Percentiles rank a stretch among this genome's conserved stretches.
Conservation (phyloP, 2,113 vertebrate species). For the Cyrtonyx montezumae region DNA sequence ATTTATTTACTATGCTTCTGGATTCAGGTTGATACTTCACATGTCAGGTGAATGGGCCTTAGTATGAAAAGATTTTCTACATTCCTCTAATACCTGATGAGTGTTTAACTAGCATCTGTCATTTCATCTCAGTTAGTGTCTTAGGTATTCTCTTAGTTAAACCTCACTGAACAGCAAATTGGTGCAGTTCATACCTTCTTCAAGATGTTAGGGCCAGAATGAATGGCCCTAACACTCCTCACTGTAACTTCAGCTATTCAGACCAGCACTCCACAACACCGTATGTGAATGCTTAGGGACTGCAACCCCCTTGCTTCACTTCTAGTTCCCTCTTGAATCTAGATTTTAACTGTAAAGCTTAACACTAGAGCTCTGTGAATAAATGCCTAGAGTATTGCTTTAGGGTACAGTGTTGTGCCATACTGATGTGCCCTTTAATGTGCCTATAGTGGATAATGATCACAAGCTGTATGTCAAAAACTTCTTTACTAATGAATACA, state of each 20-base stretch:
- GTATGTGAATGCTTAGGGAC: background rate
- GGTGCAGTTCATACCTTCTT: background rate
- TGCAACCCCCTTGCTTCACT: background rate
- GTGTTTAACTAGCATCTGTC: background rate
- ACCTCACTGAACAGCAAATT: background rate
- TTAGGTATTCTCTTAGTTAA: background rate
- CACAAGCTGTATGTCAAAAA: background rate
- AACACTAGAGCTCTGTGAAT: background rate
- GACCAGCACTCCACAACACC: background rate
- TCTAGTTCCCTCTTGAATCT: background rate
- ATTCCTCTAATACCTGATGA: background rate
- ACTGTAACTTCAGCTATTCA: background rate
- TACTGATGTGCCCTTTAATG: background rate
- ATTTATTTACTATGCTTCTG: background rate
- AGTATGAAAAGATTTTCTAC: background rate
- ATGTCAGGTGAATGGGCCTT: background rate
- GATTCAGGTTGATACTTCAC: background rate
- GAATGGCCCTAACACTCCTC: background rate
- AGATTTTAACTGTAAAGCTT: background rate
- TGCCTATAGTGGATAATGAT: background rate
- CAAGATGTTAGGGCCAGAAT: background rate
- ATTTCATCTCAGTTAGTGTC: background rate
- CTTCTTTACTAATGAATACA: background rate
- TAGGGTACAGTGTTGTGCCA: background rate
- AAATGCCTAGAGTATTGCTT: conserved; percentile 26